Conservation (phyloP, 2,113 vertebrate genomes). For the Anhinga anhinga region DNA sequence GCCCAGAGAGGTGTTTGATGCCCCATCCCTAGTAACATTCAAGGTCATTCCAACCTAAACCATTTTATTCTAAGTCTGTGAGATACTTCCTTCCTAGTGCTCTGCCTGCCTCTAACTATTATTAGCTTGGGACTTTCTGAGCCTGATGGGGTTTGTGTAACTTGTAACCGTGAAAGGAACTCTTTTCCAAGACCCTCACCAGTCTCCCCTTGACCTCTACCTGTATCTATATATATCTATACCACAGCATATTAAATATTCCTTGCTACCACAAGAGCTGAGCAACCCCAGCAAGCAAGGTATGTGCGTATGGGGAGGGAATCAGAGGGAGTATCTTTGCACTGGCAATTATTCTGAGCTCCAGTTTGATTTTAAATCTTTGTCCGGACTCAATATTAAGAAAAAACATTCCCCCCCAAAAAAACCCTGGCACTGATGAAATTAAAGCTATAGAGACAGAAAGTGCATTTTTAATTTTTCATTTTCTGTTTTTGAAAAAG, state of each 20-base stretch:
- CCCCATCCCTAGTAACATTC: too few relatives aligned
- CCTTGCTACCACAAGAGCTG: neutral
- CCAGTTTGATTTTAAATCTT: neutral
- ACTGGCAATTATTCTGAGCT: neutral
- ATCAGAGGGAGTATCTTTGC: neutral
- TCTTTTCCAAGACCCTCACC: neutral
- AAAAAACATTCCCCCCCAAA: neutral
- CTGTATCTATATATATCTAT: too few relatives aligned
- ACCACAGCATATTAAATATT: neutral
- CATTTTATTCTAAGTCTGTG: too few relatives aligned
- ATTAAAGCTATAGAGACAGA: neutral
- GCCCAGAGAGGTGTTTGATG: too few relatives aligned
- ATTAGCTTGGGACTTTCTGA: neutral
- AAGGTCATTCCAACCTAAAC: too few relatives aligned
- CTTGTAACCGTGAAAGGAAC: neutral
- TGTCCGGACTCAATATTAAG: neutral
- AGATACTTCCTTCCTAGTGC: neutral
- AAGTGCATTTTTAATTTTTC: neutral
- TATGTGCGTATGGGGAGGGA: neutral
- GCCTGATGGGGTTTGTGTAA: neutral
- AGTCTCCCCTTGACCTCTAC: neutral
- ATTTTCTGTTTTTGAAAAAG: neutral
- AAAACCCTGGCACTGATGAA: accelerated
- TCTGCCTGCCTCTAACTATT: neutral
- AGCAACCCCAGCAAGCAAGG: neutral